Base-by-base conservation (phyloP, 2,113 vertebrate species). In the Aleadryas rufinucha region DNA sequence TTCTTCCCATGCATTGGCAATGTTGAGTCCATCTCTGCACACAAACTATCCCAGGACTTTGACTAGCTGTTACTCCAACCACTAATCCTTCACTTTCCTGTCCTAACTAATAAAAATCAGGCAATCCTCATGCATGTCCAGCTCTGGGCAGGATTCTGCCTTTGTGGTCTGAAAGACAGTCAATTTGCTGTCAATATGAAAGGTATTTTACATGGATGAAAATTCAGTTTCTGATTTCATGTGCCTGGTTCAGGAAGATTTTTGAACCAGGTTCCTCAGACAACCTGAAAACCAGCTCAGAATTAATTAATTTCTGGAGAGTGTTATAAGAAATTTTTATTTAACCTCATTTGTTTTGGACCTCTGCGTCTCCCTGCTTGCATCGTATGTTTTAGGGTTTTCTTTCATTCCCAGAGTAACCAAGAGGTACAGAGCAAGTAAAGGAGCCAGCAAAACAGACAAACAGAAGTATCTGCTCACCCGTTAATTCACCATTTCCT, bases 391-490 rank as follows among this genome's bases (percentile, higher is more conserved):
- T 97, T 82, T 9, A 37, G 16, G 17, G 3, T 39, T 71, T 75
- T 84, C 45, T 96, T 95, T 91, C 86, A 90, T 95, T 97, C 69
- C 53, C 93, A 96, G 54, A 68, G 66, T 88, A 97, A 97, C 70
- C 76, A 96, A 92, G 95, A 95, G 52, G 90, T 91, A 95, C n/a
- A 93, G 24, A 96, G 81, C 81, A 97, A 97, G 94, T 57, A 97
- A 94, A 93, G 74, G 44, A 92, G 84, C 18, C 57, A 87, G 84
- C 10, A 81, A 81, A 97, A 77, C 35, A 89, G 89, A 84, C 52
- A 96, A 93, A 92, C 53, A 88, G 65, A 94, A 86, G 53, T 96
- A 80, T 78, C 79, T 95, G 70, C 81, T 87, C 76, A 66, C 21
- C 52, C 50, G 21, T 44, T 86, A 44, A 59, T 71, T 95, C 94